phyloP scores from a whole-genome alignment of 2,888 invertebrate species.

The Thumatha senex region DNA sequence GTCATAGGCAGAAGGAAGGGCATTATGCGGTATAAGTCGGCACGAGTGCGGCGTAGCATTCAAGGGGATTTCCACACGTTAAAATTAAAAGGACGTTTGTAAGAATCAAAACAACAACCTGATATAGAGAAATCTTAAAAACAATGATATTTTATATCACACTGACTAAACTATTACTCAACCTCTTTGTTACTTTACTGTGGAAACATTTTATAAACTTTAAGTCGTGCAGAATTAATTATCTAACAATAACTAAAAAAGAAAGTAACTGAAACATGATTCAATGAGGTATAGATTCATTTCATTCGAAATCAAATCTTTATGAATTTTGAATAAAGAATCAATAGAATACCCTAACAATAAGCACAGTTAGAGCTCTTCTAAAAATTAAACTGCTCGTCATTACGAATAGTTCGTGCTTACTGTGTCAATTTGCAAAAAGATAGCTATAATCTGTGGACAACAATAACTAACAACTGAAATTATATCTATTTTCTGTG shows the following conservation, averaged over 20 bases:
- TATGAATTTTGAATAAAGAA: slow-evolving; percentile 1
- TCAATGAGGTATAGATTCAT: background rate
- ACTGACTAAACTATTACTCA: background rate
- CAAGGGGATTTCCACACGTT: too few relatives aligned
- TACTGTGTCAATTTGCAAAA: slow-evolving; percentile 41
- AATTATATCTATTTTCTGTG: slow-evolving; percentile 8
- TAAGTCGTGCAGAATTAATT: background rate
- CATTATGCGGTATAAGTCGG: too few relatives aligned
- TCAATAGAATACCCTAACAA: slow-evolving; percentile 12
- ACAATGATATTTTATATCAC: too few relatives aligned
- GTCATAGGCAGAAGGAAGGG: too few relatives aligned
- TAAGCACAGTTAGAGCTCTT: slow-evolving; percentile 57
- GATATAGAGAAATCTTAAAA: too few relatives aligned
- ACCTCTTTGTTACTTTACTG: background rate
- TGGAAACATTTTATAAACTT: background rate
- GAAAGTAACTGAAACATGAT: background rate
- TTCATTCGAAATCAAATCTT: background rate
- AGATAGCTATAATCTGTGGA: slow-evolving; percentile 3
- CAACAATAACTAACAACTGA: background rate
- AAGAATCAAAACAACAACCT: too few relatives aligned
- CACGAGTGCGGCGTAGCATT: too few relatives aligned
- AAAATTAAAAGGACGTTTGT: too few relatives aligned
- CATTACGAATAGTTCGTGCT: slow-evolving; percentile 65
- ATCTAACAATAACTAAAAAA: background rate
- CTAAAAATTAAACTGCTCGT: slow-evolving; percentile 54